phyloP scores from a whole-genome alignment of 1,140 invertebrate species.

The Physella acuta region DNA sequence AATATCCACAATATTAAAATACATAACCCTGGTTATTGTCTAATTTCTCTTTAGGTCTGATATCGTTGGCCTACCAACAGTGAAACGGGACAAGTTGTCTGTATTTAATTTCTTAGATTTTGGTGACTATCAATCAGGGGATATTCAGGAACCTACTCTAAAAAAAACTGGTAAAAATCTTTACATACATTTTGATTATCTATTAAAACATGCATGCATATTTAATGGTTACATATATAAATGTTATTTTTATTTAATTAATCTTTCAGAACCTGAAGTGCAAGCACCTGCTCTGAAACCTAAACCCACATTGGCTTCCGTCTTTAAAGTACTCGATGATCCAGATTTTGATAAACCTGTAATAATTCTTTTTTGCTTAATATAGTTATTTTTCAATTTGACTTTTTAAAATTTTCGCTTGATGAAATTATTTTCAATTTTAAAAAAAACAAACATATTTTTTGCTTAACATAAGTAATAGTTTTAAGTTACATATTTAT shows the following conservation, averaged over 20 bases:
- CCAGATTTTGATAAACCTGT: conserved; percentile 24
- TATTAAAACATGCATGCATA: too few species aligned
- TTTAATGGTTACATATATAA: too few species aligned
- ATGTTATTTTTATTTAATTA: background rate
- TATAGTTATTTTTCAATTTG: too few species aligned
- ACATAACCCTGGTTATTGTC: conserved; percentile 19
- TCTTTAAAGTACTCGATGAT: conserved; percentile 26
- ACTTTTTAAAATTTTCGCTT: too few species aligned
- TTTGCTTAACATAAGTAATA: too few species aligned
- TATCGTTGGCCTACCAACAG: conserved; percentile 54
- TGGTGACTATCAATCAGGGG: conserved; percentile 26
- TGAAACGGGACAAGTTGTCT: conserved; percentile 70
- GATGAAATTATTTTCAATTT: too few species aligned
- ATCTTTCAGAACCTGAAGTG: background rate
- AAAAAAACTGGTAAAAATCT: too few species aligned
- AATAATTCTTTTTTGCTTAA: background rate
- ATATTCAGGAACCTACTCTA: too few species aligned
- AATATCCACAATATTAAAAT: too few species aligned
- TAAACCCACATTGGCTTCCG: conserved; percentile 14
- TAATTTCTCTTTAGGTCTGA: conserved; percentile 43
- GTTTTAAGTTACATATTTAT: too few species aligned
- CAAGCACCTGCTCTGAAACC: background rate
- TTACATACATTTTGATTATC: too few species aligned
- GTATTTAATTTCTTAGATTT: conserved; percentile 74
- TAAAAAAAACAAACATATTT: too few species aligned